phyloP scores from a whole-genome alignment of 2,888 invertebrate genomes.

The Ophion obscuratus region DNA sequence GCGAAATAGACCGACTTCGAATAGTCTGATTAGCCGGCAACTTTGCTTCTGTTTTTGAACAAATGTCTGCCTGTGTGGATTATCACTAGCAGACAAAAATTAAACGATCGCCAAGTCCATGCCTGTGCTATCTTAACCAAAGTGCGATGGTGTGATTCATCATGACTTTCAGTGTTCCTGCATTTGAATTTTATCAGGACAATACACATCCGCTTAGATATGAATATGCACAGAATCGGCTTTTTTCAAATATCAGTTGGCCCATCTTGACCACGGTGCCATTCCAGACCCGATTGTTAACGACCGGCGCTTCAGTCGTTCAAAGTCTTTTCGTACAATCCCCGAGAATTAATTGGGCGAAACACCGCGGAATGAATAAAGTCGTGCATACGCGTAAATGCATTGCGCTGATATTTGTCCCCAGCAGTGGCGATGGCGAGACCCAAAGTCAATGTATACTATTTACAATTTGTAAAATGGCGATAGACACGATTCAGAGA shows the following conservation, averaged over 20 bases:
- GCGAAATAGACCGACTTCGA: not conserved
- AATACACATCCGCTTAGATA: not conserved
- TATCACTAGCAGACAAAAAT: no score
- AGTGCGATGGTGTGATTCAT: not conserved
- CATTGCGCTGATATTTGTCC: not conserved
- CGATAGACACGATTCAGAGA: constrained; percentile 21
- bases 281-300: not conserved
- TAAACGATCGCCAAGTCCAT: no score
- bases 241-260: not conserved
- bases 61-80: no score
- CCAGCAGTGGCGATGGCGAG: not conserved
- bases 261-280: not conserved
- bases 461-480: constrained; percentile 10
- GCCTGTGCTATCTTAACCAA: not conserved
- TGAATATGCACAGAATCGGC: not conserved
- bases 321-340: not conserved
- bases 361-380: not conserved
- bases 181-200: not conserved
- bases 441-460: not conserved
- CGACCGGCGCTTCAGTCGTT: not conserved
- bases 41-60: no score
- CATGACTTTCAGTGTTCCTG: not conserved
- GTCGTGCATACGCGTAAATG: not conserved
- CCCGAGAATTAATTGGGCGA: not conserved
- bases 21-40: no score